Conservation (phyloP, 53 echinoderm and acorn worm species). For the Glandiceps talaboti region DNA sequence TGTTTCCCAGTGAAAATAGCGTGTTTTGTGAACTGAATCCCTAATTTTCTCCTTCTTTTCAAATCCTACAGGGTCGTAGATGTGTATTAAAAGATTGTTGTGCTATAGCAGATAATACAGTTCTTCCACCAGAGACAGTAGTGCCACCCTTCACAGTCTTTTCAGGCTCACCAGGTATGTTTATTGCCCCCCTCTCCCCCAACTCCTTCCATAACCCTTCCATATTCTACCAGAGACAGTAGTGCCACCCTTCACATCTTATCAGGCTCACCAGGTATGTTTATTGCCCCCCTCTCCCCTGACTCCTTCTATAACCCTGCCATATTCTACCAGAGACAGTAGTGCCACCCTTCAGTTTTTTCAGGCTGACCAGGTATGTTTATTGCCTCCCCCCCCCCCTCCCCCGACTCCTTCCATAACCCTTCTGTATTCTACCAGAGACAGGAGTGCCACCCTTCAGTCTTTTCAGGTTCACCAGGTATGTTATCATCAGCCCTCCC, state of each 20-base stretch:
- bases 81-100: slow-evolving; percentile 94
- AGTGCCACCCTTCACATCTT: too few relatives aligned
- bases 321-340: slow-evolving; percentile 92
- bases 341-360: slow-evolving; percentile 82
- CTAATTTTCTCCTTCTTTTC: too few relatives aligned
- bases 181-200: too few relatives aligned
- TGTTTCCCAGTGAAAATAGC: too few relatives aligned
- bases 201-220: too few relatives aligned
- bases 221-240: too few relatives aligned
- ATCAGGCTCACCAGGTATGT: background rate
- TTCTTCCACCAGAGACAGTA: slow-evolving; percentile 84
- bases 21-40: too few relatives aligned
- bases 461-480: background rate
- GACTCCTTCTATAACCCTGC: too few relatives aligned
- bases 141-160: slow-evolving; percentile 94
- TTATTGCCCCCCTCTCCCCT: background rate
- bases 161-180: slow-evolving; percentile 78
- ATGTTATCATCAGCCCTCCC: background rate
- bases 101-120: slow-evolving; percentile 91
- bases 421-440: too few relatives aligned
- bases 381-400: too few relatives aligned
- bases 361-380: slow-evolving; percentile 82
- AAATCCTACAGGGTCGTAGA: slow-evolving; percentile 75
- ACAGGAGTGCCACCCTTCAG: too few relatives aligned
- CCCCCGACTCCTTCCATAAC: too few relatives aligned